A percentile compares a stretch with the other conserved stretches of the same genome.
These are phyloP conservation scores for Micronycteris hirsuta DNA, from an alignment of 2,113 vertebrate species.

Conservation along the genomic window DNA sequence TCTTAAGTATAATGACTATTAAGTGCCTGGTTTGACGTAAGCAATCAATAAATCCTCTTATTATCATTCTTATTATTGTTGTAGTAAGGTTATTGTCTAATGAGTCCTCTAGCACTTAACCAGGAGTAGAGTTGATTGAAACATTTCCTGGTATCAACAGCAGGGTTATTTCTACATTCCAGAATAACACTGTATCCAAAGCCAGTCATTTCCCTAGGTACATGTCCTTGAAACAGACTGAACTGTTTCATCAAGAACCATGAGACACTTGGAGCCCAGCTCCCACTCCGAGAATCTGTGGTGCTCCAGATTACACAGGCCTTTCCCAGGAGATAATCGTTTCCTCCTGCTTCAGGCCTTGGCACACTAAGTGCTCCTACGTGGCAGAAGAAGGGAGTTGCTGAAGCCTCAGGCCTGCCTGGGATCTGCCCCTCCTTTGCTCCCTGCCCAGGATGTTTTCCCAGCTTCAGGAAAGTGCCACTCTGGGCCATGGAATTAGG, in stretches of 20 bases:
- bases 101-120: not conserved
- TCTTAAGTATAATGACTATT: not conserved
- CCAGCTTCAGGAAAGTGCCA: not conserved
- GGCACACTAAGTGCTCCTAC: not conserved
- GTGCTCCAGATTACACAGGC: not conserved
- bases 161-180: not conserved
- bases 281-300: not conserved
- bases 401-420: not conserved
- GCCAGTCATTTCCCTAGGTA: not conserved
- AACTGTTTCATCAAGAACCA: conserved; percentile 40
- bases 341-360: not conserved
- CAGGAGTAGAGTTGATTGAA: not conserved
- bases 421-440: not conserved
- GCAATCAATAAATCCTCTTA: conserved; percentile 2
- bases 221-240: conserved; percentile 19
- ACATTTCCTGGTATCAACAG: not conserved
- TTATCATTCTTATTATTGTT: not conserved
- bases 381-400: not conserved
- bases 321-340: conserved; percentile 45
- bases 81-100: not conserved
- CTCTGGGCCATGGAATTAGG: not conserved
- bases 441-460: not conserved
- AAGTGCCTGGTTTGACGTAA: not conserved
- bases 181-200: conserved; percentile 4
- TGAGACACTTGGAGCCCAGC: not conserved